phyloP scores from a whole-genome alignment of 2,888 invertebrate genomes.

The Oscheius sp. region DNA sequence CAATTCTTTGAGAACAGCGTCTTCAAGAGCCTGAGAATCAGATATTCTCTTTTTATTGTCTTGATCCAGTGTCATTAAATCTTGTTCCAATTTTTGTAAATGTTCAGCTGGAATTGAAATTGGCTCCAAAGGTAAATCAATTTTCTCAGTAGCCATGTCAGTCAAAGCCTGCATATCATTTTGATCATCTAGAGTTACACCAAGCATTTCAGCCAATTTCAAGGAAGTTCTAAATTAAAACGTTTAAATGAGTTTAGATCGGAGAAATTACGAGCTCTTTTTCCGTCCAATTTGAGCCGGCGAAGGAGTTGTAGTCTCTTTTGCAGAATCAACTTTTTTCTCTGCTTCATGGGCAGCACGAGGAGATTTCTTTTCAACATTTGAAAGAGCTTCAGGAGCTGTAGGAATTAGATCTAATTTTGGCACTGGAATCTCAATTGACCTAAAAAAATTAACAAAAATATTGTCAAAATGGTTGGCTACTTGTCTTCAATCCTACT shows the following conservation, averaged over 20 bases:
- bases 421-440: neutral
- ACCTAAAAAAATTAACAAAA: neutral
- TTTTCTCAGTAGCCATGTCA: constrained; percentile 46
- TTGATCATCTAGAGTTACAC: constrained; percentile 31
- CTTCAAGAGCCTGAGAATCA: neutral
- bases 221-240: constrained; percentile 33
- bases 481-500: neutral
- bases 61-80: neutral
- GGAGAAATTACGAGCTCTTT: constrained; percentile 1
- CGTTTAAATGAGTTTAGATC: neutral
- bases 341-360: neutral
- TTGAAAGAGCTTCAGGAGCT: neutral
- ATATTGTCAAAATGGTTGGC: neutral
- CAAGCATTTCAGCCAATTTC: constrained; percentile 48
- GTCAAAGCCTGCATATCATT: constrained; percentile 37
- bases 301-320: neutral
- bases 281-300: neutral
- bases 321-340: neutral
- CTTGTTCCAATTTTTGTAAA: neutral
- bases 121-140: constrained; percentile 40
- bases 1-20: neutral
- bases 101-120: neutral
- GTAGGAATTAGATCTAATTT: neutral
- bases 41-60: neutral
- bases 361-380: neutral